Evolutionary conservation across 2,113 vertebrate species (phyloP).

Genomic region (Gambusia affinis): DNA sequence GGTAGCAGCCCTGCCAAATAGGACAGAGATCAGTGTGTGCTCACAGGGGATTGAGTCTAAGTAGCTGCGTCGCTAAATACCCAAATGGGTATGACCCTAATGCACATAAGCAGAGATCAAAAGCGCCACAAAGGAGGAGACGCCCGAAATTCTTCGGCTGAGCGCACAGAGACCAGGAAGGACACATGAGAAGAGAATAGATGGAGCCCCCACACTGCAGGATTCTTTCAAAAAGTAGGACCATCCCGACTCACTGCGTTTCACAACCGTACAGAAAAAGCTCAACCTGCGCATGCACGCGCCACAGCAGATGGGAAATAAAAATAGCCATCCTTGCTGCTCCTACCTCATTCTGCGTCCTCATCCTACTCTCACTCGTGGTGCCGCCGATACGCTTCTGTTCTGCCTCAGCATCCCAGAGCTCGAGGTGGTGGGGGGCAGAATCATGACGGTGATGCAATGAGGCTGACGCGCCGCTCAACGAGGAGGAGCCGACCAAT

Average conservation of each 20-base stretch:
- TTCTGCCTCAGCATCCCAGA: constrained; percentile 68
- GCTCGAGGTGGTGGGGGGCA: constrained; percentile 19
- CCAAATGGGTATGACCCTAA: constrained; percentile 2
- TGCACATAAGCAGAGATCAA: constrained; percentile 19
- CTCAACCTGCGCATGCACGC: neutral
- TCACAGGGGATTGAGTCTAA: constrained; percentile 29
- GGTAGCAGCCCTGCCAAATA: constrained; percentile 33
- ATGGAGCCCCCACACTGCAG: constrained; percentile 14
- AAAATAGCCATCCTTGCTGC: constrained; percentile 6
- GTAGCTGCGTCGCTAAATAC: constrained; percentile 43
- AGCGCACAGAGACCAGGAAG: constrained; percentile 17
- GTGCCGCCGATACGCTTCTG: constrained; percentile 67
- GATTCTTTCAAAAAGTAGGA: constrained; percentile 35
- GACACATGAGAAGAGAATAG: constrained; percentile 7
- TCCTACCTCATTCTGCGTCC: constrained; percentile 68
- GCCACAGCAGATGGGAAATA: neutral
- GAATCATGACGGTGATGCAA: constrained; percentile 55
- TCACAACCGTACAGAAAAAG: neutral
- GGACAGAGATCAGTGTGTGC: constrained; percentile 31
- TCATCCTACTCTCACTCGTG: constrained; percentile 71
- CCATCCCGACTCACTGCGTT: neutral
- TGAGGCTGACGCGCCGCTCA: constrained; percentile 45
- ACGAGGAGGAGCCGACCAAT: constrained; percentile 69
- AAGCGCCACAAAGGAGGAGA: constrained; percentile 20
- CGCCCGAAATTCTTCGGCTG: constrained; percentile 7